Evolutionary conservation across 2,888 invertebrate species (phyloP), one percentile per base, ranked within the genome.

Genomic region (Buathra laborator): DNA sequence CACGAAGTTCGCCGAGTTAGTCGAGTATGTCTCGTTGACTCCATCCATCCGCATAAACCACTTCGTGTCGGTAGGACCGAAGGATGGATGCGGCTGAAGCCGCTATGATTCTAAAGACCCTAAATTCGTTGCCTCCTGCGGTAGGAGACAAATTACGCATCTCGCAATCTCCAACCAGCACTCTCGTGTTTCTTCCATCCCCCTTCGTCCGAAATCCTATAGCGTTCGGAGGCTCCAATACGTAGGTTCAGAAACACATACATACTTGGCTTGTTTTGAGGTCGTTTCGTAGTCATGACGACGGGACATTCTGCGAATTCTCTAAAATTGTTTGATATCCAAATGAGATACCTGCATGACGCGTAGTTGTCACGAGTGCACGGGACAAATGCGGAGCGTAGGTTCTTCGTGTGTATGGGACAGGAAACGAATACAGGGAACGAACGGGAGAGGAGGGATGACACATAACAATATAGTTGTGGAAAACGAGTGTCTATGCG

Each of bases 401-500:
- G 9, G 12, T 2, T 12, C 29, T 62, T 29, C 5, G 59, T 4
- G 59, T 14, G 32, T 62, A 32, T 32, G 62, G n/a, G 32, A 62
- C 62, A 12, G 62, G 62, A 56, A 56, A 56, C 56, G 56, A 10
- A 37, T 10, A 24, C 9, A 56, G 12, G 59, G 59, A 59, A 51
- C 29, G 43, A 64, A 46, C 64, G 32, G 4, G 46, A 78, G 78
- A 62, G 70, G 53, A 51, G 51, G 51, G 7, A 12, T 2, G 51
- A 51, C 51, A 79, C 51, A 37, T 14, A 66, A 14, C 43, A 37
- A 66, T 37, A 16, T 32, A 29, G 51, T 53, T 24, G 48, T 16
- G n/a, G 76, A n/a, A 76, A 76, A 51, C 76, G 24, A 76, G 66
- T 76, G 75, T 76, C 71, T 64, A 76, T 85, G 82, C 32, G 82